These are phyloP conservation scores for Austrofundulus limnaeus DNA, from an alignment of 2,113 vertebrate species.

Conservation along the genomic window DNA sequence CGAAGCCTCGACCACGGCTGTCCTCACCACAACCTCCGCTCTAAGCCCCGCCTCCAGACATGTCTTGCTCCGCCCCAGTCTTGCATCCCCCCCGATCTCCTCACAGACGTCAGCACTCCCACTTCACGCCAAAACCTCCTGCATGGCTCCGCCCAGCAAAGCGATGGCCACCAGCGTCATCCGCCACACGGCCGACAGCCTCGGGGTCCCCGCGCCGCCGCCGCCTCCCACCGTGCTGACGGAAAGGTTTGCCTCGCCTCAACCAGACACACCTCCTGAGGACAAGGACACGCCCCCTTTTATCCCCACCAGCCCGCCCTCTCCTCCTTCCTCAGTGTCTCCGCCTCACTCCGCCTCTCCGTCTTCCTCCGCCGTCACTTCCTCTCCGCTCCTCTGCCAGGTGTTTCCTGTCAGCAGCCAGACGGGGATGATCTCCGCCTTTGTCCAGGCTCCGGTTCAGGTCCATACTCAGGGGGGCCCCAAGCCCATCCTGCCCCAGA, in stretches of 20 bases:
- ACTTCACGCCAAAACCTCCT: constrained; percentile 41
- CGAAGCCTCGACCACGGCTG: constrained; percentile 76
- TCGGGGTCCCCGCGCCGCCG: constrained; percentile 45
- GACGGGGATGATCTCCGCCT: constrained; percentile 83
- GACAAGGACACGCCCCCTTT: constrained; percentile 36
- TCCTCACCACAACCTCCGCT: constrained; percentile 50
- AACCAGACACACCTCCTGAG: constrained; percentile 17
- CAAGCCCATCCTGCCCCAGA: constrained; percentile 83
- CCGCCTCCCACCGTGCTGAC: constrained; percentile 48
- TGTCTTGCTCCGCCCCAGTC: constrained; percentile 39
- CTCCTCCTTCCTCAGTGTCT: constrained; percentile 59
- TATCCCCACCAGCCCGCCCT: constrained; percentile 50
- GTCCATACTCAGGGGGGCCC: constrained; percentile 64
- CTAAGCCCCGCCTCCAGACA: constrained; percentile 70
- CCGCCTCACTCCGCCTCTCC: constrained; percentile 61
- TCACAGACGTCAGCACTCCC: constrained; percentile 54
- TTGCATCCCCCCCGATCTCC: constrained; percentile 1
- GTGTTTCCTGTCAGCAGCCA: constrained; percentile 86
- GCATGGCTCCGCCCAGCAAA: constrained; percentile 60
- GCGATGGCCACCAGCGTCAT: constrained; percentile 88
- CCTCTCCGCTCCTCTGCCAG: constrained; percentile 87
- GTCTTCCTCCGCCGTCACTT: constrained; percentile 71
- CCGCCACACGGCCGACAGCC: constrained; percentile 84
- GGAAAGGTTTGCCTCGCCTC: constrained; percentile 25
- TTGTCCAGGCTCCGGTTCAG: constrained; percentile 83